phyloP scores from a whole-genome alignment of 2,113 vertebrate species.

The Coptodon rendalli region DNA sequence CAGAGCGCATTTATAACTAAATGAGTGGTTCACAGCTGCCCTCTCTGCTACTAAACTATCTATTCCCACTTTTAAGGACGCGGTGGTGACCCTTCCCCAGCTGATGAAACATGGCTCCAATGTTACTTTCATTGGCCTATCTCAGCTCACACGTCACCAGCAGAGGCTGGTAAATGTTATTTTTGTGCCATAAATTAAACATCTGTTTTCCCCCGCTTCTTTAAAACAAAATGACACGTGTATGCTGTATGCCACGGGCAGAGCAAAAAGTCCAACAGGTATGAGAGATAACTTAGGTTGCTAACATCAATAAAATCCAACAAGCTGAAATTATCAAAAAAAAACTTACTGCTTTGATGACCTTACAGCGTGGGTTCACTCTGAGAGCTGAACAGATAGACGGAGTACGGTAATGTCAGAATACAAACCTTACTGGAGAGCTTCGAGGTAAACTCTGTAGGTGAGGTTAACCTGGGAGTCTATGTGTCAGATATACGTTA shows the following conservation, averaged over 20 bases:
- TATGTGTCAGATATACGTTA: neutral
- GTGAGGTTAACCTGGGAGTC: neutral
- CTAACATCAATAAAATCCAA: neutral
- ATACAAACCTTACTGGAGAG: neutral
- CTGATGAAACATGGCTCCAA: neutral
- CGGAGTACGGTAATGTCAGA: rapidly evolving
- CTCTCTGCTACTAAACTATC: neutral
- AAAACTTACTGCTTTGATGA: neutral
- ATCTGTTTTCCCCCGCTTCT: neutral
- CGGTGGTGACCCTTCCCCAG: neutral
- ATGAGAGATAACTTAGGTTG: neutral
- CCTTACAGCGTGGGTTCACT: neutral
- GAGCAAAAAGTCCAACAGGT: neutral
- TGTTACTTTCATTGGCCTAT: neutral
- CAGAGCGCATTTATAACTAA: neutral
- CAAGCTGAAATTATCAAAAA: neutral
- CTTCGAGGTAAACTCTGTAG: neutral
- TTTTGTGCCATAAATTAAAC: neutral
- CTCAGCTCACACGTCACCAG: neutral
- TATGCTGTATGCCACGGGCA: no score
- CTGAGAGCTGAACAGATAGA: neutral
- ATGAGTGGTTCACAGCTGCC: neutral
- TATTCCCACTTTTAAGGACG: neutral
- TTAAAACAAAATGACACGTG: neutral
- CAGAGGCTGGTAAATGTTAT: neutral